Evolutionary conservation across 2,797 vertebrate species (phyloP), one percentile per base, ranked within the genome.

Genomic region (Clarias laeviceps): DNA sequence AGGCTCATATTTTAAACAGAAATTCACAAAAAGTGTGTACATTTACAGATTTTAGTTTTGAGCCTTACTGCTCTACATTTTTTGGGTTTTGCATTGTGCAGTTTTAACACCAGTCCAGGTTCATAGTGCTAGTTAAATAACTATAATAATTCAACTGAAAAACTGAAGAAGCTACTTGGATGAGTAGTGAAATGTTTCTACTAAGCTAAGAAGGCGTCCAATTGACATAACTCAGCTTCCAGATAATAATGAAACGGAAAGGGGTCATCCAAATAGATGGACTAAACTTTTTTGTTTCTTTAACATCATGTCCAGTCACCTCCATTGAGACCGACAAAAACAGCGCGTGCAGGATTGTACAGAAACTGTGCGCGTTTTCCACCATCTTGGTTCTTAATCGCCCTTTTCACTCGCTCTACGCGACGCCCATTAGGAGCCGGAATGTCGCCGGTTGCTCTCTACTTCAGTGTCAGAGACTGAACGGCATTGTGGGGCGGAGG

Each of bases 301-400:
- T 12, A 29, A 18, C 45, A 74, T 14, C 45, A n/a, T n/a, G 40
- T 72, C 24, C 37, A 73, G 24, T 27, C 50, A 74, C 27, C n/a
- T 56, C 15, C n/a, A 8, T 29, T 74, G 57, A 22, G 6, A 0
- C 12, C 20, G 11, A 18, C 40, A 27, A 12, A 12, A 64, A 8
- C 4, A 73, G 62, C 22, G 37, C 27, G 24, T 29, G 34, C 17
- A 8, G 14, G 27, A 18, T 27, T 14, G 59, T 56, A 15, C 32
- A 82, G 91, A 92, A 93, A 93, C 91, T 90, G 89, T 66, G 27
- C 29, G n/a, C 84, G 0, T 0, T 0, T 3, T 29, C 64, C 20
- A 89, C 94, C 95, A 95, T 96, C 2, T 94, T 94, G 94, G 93
- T 80, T 93, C 92, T 50, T 37, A n/a, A 0, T 3, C 0, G 0